phyloP scores from a whole-genome alignment of 2,888 invertebrate species.

The Calliphora vomitoria region DNA sequence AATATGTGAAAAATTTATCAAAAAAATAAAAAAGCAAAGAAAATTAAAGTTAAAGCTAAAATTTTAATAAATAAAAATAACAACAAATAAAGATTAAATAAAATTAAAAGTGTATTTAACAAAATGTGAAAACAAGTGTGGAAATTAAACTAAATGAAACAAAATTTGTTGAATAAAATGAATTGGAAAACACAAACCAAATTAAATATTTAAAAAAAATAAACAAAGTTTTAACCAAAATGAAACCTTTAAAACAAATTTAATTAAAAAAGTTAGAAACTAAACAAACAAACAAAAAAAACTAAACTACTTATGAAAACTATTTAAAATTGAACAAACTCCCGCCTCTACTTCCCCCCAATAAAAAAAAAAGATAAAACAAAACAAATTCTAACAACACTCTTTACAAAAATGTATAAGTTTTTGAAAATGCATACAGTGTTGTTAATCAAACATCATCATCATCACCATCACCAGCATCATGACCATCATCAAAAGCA shows the following conservation, averaged over 20 bases:
- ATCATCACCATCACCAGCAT: slow-evolving; percentile 2
- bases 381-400: background rate
- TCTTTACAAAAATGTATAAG: slow-evolving; percentile 26
- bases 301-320: slow-evolving; percentile 45
- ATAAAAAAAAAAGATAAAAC: background rate
- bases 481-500: background rate
- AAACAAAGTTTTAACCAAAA: no score
- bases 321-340: slow-evolving; percentile 9
- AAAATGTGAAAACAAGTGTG: slow-evolving; percentile 8
- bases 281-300: background rate
- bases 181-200: background rate
- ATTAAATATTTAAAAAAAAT: no score
- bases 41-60: background rate
- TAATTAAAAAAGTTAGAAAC: background rate
- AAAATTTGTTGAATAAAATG: background rate
- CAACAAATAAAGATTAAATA: no score
- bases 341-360: slow-evolving; percentile 35
- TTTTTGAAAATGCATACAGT: slow-evolving; percentile 55
- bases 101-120: background rate
- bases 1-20: background rate
- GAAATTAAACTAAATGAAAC: background rate
- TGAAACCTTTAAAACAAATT: background rate
- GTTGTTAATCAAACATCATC: slow-evolving; percentile 52
- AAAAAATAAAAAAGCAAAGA: background rate
- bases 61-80: background rate